A percentile compares a stretch with the other conserved stretches of the same genome.
These are phyloP conservation scores for Tridacna gigas DNA, from an alignment of 2,888 invertebrate species.

Conservation along the genomic window DNA sequence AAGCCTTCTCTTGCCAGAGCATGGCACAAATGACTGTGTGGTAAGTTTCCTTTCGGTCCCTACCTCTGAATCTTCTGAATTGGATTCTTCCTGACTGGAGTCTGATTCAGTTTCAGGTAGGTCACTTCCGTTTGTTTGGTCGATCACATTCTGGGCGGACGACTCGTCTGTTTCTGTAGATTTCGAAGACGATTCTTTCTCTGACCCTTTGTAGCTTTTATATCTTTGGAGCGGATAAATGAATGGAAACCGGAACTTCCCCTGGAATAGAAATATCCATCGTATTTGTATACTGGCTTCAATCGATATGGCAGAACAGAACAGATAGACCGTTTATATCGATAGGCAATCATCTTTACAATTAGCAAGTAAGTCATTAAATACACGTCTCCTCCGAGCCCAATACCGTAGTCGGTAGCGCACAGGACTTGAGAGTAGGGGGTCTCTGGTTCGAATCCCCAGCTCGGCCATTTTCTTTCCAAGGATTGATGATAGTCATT, in stretches of 20 bases:
- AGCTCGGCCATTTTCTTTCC: no score
- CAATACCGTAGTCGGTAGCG: no score
- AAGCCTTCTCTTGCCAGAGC: no score
- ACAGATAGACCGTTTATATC: no score
- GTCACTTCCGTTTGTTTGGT: conserved; percentile 4
- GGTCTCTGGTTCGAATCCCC: no score
- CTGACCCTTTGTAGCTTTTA: not conserved
- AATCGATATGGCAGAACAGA: no score
- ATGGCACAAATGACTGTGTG: no score
- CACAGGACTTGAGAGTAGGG: no score
- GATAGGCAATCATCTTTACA: no score
- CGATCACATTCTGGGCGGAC: not conserved
- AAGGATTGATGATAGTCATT: no score
- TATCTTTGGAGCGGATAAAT: not conserved
- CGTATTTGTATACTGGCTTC: not conserved
- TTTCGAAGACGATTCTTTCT: not conserved
- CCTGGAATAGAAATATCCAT: not conserved
- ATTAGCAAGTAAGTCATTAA: no score
- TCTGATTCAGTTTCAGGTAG: conserved; percentile 4
- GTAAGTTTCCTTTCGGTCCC: not conserved
- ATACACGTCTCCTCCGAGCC: no score
- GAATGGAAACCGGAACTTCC: conserved; percentile 10
- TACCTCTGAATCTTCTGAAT: conserved; percentile 15
- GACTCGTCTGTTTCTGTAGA: not conserved
- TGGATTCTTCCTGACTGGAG: not conserved